Evolutionary conservation across 2,797 vertebrate genomes (phyloP), one percentile per base, ranked within the genome.

Genomic region (Microhierax caerulescens): DNA sequence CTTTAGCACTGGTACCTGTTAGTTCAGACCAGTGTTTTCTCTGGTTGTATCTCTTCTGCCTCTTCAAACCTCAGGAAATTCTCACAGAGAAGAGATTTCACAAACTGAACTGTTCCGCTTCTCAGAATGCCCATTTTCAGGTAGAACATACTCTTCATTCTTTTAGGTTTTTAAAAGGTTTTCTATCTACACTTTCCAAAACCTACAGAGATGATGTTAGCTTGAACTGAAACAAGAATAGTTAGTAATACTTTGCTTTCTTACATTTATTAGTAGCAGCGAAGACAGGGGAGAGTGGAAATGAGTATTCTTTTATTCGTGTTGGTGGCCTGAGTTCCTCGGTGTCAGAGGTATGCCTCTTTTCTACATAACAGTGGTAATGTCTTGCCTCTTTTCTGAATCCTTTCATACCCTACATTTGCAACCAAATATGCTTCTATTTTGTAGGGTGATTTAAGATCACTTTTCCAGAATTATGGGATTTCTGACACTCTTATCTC

Each of bases 381-480:
- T 30, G 22, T 59, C 36, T 51, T 65, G 16, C 50, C 65, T 73
- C 39, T 59, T 28, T 9, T 37, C 11, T n/a, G 34, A 51, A 16
- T 60, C 67, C 56, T 59, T 53, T 61, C 23, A 4, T 45, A 9
- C 10, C 47, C 5, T 9, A 3, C 20, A 6, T 59, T 83, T 76
- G 32, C 45, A 90, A 17, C 16, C 20, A 63, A 74, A 57, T 75
- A 36, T 57, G 22, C 30, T 89, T 83, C 24, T 91, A 1, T 94
- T 84, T 97, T 82, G n/a, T 53, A 98, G 97, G 94, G n/a, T 77
- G 97, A 98, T 27, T 76, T 98, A 87, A 97, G 90, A 43, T 86
- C 78, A 43, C 77, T 88, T 93, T 98, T 98, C 82, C 93, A 95
- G 80, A 97, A 97, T 74, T 97, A 97, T 11, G 93, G 96, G 56